A percentile compares a stretch with the other conserved stretches of the same genome.
These are phyloP conservation scores for Aplysia californica DNA, from an alignment of 1,140 invertebrate genomes.

Conservation along the genomic window DNA sequence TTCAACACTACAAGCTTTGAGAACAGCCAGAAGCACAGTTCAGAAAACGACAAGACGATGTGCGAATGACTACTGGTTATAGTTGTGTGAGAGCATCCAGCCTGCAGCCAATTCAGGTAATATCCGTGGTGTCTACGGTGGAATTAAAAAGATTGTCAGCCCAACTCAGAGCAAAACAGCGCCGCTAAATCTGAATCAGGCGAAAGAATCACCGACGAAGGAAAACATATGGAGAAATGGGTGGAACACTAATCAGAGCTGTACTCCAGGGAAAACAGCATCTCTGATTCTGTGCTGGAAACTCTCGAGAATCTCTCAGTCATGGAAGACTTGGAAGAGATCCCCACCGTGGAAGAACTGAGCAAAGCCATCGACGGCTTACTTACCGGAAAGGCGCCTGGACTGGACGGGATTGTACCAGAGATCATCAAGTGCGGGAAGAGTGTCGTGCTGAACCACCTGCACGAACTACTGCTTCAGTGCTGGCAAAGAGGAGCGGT, in stretches of 20 bases:
- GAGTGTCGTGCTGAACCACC: neutral
- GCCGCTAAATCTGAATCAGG: neutral
- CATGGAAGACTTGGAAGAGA: constrained; percentile 32
- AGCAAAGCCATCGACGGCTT: constrained; percentile 12
- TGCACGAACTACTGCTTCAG: neutral
- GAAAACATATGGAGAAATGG: neutral
- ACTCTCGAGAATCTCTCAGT: constrained; percentile 34
- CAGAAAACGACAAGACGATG: neutral
- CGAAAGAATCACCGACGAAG: neutral
- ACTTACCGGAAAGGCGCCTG: constrained; percentile 29
- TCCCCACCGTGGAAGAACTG: constrained; percentile 1
- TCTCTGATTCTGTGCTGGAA: constrained; percentile 27
- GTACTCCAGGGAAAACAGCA: no score
- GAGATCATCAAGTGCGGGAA: constrained; percentile 27
- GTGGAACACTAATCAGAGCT: no score
- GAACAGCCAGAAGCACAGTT: neutral
- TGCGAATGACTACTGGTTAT: neutral
- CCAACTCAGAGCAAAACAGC: constrained; percentile 33
- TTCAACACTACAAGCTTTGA: neutral
- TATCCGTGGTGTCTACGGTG: constrained; percentile 30
- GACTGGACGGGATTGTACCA: constrained; percentile 30
- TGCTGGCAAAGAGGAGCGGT: neutral
- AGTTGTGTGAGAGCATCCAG: constrained; percentile 24
- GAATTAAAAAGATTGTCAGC: constrained; percentile 31
- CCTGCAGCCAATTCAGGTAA: constrained; percentile 16